phyloP scores from a whole-genome alignment of 2,113 vertebrate species.

The Cryptotis parvus region DNA sequence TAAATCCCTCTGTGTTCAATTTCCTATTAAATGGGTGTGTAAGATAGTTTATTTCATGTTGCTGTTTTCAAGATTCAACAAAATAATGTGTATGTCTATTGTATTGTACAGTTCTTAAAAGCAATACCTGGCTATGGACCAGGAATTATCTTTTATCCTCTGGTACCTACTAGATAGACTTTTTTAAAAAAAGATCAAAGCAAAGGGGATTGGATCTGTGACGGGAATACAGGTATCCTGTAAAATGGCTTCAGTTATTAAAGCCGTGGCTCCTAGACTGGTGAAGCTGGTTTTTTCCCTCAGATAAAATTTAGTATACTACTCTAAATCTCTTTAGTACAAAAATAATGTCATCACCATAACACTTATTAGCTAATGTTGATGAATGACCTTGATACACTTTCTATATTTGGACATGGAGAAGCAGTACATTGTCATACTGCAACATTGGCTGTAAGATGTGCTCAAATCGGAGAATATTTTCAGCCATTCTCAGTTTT shows the following conservation, averaged over 20 bases:
- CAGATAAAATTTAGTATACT: constrained; percentile 16
- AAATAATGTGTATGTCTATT: neutral
- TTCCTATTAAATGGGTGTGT: neutral
- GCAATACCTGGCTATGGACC: neutral
- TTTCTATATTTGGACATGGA: neutral
- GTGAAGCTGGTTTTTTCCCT: neutral
- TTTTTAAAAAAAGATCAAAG: neutral
- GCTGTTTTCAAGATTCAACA: neutral
- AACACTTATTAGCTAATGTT: neutral
- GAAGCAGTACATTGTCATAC: constrained; percentile 10
- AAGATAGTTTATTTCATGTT: constrained; percentile 12
- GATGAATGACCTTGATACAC: constrained; percentile 24
- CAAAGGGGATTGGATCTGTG: neutral
- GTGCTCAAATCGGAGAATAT: constrained; percentile 29
- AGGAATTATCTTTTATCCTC: neutral
- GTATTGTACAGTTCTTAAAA: neutral
- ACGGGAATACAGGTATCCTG: neutral
- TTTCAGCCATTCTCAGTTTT: constrained; percentile 53
- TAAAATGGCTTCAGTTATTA: neutral
- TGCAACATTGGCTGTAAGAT: constrained; percentile 41
- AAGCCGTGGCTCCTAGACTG: neutral
- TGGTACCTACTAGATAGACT: neutral
- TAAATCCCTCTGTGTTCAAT: neutral
- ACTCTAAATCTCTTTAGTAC: neutral
- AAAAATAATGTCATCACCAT: neutral